Conservation (phyloP, 1,140 invertebrate genomes). For the Druon quercuslanigerum region DNA sequence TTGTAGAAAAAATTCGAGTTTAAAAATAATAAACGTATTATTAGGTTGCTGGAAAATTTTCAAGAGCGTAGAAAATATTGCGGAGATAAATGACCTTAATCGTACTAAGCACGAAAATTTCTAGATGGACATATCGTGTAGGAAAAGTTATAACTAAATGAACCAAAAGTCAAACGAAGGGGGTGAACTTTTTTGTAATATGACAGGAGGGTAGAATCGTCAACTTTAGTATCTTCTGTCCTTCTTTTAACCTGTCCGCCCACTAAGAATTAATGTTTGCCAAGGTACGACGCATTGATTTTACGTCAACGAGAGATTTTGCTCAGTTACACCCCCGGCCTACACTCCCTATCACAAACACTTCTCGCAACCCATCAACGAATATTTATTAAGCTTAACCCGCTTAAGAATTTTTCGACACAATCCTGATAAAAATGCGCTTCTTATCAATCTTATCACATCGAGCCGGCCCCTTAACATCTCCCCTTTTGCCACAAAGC, state of each 20-base stretch:
- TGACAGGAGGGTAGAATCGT: neutral
- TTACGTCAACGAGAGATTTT: constrained; percentile 47
- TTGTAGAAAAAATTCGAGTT: too few relatives aligned
- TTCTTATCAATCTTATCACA: too few relatives aligned
- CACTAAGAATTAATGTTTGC: constrained; percentile 53
- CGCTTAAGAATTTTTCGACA: neutral
- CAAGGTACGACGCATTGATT: constrained; percentile 53
- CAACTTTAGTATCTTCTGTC: neutral
- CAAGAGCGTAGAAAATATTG: too few relatives aligned
- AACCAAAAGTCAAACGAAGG: neutral
- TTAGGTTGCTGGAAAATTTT: too few relatives aligned
- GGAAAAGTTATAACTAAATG: neutral
- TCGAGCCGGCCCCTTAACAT: too few relatives aligned
- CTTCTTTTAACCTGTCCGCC: constrained; percentile 37
- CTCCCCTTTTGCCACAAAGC: too few relatives aligned
- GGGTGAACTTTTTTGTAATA: neutral
- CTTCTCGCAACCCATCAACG: constrained; percentile 40
- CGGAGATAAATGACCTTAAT: too few relatives aligned
- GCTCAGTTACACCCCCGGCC: constrained; percentile 6
- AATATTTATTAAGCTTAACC: constrained; percentile 33
- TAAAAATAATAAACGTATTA: too few relatives aligned
- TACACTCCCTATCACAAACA: neutral
- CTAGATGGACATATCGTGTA: too few relatives aligned
- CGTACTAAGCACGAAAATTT: rapidly evolving
- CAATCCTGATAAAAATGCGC: too few relatives aligned